Percentiles rank a stretch among this genome's conserved stretches.
phyloP scores from a whole-genome alignment of 1,140 invertebrate species.

The Drosophila pandora region DNA sequence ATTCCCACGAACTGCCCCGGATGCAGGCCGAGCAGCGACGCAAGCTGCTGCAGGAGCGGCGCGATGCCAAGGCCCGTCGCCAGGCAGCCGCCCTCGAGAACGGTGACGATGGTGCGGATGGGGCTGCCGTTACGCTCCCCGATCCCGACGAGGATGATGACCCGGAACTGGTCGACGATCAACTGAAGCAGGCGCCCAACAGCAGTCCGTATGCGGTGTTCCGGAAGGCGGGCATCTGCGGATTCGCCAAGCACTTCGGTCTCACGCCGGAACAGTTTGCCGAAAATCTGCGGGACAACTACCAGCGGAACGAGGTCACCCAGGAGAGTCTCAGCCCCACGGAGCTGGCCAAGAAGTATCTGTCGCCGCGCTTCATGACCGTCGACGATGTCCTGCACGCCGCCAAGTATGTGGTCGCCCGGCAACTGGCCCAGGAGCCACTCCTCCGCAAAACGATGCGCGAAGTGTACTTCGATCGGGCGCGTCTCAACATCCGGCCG shows the following conservation, averaged over 20 bases:
- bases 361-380: conserved; percentile 84
- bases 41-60: conserved; percentile 87
- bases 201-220: conserved; percentile 95
- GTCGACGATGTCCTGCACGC: conserved; percentile 93
- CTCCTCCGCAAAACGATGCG: conserved; percentile 93
- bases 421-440: conserved; percentile 96
- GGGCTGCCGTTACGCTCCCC: neutral
- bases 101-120: conserved; percentile 84
- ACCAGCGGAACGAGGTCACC: conserved; percentile 98
- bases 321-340: conserved; percentile 92
- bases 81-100: conserved; percentile 84
- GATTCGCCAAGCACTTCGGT: conserved; percentile 96
- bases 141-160: conserved; percentile 85
- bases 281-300: conserved; percentile 98
- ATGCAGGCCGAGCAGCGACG: conserved; percentile 91
- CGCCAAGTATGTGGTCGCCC: conserved; percentile 96
- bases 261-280: conserved; percentile 98
- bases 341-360: conserved; percentile 91
- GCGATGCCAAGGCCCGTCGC: conserved; percentile 83
- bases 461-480: conserved; percentile 95
- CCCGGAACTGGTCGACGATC: conserved; percentile 85
- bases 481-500: conserved; percentile 92
- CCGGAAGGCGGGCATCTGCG: conserved; percentile 92
- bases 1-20: conserved; percentile 92
- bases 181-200: conserved; percentile 92